Conservation (phyloP, 1,140 invertebrate species). For the Telenomus remus region DNA sequence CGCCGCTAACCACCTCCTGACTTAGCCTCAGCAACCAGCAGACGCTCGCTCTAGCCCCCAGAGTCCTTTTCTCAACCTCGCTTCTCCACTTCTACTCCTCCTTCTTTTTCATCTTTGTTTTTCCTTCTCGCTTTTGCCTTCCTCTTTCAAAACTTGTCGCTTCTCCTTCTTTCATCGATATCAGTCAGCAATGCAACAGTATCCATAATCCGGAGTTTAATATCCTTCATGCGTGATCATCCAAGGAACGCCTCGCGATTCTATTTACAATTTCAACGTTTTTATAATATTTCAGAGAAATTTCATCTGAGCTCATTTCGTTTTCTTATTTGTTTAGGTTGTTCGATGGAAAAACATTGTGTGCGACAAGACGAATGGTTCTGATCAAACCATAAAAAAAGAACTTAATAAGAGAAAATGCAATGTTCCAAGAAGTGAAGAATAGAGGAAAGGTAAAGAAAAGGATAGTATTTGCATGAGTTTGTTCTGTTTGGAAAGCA, state of each 20-base stretch:
- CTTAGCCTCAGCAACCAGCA: constrained; percentile 61
- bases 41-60: constrained; percentile 28
- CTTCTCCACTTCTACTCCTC: constrained; percentile 26
- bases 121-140: constrained; percentile 14
- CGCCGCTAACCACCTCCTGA: constrained; percentile 73
- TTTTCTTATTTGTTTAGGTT: no score
- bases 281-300: no score
- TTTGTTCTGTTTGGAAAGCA: no score
- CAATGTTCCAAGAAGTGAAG: no score
- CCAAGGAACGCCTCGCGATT: neutral
- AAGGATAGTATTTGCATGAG: no score
- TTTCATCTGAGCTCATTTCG: no score
- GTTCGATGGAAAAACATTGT: no score
- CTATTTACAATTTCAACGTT: no score
- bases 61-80: constrained; percentile 28
- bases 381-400: no score
- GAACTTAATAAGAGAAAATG: no score
- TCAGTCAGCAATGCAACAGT: constrained; percentile 38
- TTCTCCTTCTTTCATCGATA: constrained; percentile 11
- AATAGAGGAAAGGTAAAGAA: no score
- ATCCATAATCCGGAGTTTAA: constrained; percentile 19
- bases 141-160: constrained; percentile 7
- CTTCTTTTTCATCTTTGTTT: constrained; percentile 11
- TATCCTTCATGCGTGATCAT: constrained; percentile 25
- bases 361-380: no score